Conservation (phyloP, 2,888 invertebrate genomes). For the Dolichomitus sp. region DNA sequence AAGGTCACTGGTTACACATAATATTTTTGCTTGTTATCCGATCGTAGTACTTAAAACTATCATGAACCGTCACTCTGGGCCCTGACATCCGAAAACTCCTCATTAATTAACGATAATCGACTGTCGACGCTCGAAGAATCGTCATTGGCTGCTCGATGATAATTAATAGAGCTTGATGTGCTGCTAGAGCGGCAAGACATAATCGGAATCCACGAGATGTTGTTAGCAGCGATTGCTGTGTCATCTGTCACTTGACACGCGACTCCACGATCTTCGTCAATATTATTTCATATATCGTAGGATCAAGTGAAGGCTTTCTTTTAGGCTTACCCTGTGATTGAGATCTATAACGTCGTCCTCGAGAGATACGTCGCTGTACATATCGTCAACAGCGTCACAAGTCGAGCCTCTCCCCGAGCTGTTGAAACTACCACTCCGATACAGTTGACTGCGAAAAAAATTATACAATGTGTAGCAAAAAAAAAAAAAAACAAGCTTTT, state of each 20-base stretch:
- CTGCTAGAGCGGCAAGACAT: background rate
- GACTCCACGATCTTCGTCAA: background rate
- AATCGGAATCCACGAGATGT: background rate
- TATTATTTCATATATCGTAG: background rate
- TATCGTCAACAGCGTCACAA: conserved; percentile 97
- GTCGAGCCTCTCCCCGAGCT: conserved; percentile 96
- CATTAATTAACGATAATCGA: background rate
- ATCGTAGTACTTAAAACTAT: background rate
- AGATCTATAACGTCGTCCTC: conserved; percentile 98
- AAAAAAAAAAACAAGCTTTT: conserved; percentile 2
- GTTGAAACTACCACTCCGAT: conserved; percentile 97
- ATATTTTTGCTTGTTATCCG: background rate
- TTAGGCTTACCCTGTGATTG: conserved; percentile 93
- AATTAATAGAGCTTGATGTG: background rate
- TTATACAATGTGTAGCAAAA: conserved; percentile 29
- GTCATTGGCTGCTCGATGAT: background rate
- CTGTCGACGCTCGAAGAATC: background rate
- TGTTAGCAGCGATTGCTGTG: background rate
- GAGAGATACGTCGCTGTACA: conserved; percentile 97
- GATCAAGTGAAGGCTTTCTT: background rate
- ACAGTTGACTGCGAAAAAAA: conserved; percentile 91
- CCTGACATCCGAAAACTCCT: background rate
- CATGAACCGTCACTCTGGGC: conserved; percentile 31
- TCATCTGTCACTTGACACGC: background rate
- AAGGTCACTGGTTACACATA: background rate